Evolutionary conservation across 2,888 invertebrate genomes (phyloP), one percentile per base, ranked within the genome.

Genomic region (Escarpia spicata): DNA sequence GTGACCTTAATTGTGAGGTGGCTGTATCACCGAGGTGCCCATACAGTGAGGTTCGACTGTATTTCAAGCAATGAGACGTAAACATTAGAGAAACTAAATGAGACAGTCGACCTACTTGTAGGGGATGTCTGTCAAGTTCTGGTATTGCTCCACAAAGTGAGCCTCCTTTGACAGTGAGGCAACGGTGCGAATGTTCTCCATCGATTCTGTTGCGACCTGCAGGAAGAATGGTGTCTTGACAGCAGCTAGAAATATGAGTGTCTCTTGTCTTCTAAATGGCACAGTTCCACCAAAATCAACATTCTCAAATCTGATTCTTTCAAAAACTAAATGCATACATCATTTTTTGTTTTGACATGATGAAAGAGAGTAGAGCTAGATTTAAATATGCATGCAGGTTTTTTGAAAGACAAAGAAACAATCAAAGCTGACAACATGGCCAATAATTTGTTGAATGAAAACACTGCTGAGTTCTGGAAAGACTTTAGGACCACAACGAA

Each of bases 141-240:
- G 89, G 92, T 95, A 96, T 45, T 94, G 93, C 19, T 94, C 91
- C 91, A 94, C 93, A 92, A 96, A 96, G 58, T 93, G 94, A 2
- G 93, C 93, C 93, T 96, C 96, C 91, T 94, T 94, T 2, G 95
- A 95, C n/a, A 96, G 94, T 2, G 95, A 95, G 0, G 95, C 95
- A 2, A 96, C 96, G 2, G 96, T 96, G 3, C 96, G 94, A 31
- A 96, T 96, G 93, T 96, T 96, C 92, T 95, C 95, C 45, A 96
- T 95, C 19, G 95, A 94, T 94, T 96, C 96, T 10, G 95, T 94
- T 26, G 96, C 96, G 89, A 96, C 94, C 96, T 95, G 92, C 37
- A 26, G 52, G 31, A 92, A 43, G 60, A 91, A 45, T 92, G 3
- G n/a, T 31, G 45, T 26, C 4, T 9, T 52, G 52, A 52, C 37